phyloP scores from a whole-genome alignment of 2,888 invertebrate genomes.

The Harpagoxenus sublaevis region DNA sequence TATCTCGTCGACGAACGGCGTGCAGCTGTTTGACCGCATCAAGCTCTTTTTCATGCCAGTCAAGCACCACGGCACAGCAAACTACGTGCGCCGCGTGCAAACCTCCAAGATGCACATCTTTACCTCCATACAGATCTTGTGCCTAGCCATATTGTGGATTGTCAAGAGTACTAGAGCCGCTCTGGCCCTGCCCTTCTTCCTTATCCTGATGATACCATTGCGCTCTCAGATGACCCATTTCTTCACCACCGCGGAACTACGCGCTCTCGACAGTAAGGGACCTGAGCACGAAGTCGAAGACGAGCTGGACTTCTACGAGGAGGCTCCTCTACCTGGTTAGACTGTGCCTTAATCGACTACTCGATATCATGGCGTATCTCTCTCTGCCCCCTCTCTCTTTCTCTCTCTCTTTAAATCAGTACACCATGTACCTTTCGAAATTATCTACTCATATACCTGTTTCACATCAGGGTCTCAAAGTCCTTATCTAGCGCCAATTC shows the following conservation, averaged over 20 bases:
- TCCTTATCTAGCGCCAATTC: constrained; percentile 22
- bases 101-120: constrained; percentile 97
- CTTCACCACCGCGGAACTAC: constrained; percentile 93
- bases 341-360: constrained; percentile 82
- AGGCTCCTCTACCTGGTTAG: constrained; percentile 94
- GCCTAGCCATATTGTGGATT: constrained; percentile 93
- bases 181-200: constrained; percentile 97
- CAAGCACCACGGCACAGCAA: constrained; percentile 97
- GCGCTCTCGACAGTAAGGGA: constrained; percentile 94
- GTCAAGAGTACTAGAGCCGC: constrained; percentile 97
- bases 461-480: constrained; percentile 46
- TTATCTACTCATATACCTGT: constrained; percentile 38
- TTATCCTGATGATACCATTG: constrained; percentile 96
- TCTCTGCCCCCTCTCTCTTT: neutral
- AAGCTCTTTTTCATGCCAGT: constrained; percentile 97
- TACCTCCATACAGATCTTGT: constrained; percentile 94
- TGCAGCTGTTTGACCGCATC: constrained; percentile 96
- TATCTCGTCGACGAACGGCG: constrained; percentile 96
- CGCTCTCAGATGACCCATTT: constrained; percentile 91
- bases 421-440: neutral
- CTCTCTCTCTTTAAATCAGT: neutral
- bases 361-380: constrained; percentile 6
- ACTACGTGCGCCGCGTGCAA: constrained; percentile 95
- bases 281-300: constrained; percentile 93
- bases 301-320: constrained; percentile 97